Evolutionary conservation across 1,140 invertebrate genomes (phyloP).

Genomic region (Pinna nobilis): DNA sequence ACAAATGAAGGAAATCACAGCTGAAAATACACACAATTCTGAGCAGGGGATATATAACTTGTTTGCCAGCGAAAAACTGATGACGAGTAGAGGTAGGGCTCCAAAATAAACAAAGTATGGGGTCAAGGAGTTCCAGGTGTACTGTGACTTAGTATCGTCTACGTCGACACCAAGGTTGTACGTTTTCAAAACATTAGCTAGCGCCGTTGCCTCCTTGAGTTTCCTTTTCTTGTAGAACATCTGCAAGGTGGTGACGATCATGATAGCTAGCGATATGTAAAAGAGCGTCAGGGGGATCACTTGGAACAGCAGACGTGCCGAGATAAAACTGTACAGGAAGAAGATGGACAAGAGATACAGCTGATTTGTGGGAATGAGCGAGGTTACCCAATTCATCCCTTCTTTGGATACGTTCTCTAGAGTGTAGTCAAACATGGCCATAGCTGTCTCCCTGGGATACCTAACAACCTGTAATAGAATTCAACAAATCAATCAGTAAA

Average conservation of each 20-base stretch:
- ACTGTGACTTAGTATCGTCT: constrained; percentile 86
- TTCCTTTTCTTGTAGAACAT: constrained; percentile 77
- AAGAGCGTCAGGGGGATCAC: constrained; percentile 83
- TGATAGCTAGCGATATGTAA: constrained; percentile 82
- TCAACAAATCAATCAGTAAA: too few species aligned
- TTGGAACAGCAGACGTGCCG: constrained; percentile 80
- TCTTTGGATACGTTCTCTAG: constrained; percentile 87
- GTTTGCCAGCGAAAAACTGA: constrained; percentile 85
- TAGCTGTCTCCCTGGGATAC: constrained; percentile 75
- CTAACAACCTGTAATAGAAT: constrained; percentile 50
- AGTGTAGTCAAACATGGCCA: constrained; percentile 86
- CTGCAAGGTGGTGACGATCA: constrained; percentile 86
- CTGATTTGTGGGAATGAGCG: constrained; percentile 83
- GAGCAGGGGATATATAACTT: constrained; percentile 87
- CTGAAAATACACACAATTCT: constrained; percentile 85
- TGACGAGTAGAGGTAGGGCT: constrained; percentile 83
- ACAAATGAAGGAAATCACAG: constrained; percentile 83
- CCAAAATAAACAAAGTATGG: constrained; percentile 88
- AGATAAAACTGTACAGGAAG: constrained; percentile 82
- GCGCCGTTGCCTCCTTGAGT: constrained; percentile 55
- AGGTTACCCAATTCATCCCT: constrained; percentile 86
- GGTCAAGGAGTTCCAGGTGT: constrained; percentile 87
- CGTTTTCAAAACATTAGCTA: constrained; percentile 61
- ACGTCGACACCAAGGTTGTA: constrained; percentile 76
- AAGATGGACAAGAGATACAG: constrained; percentile 81